Evolutionary conservation across 2,797 vertebrate genomes (phyloP), one percentile per base, ranked within the genome.

Genomic region (Acanthopagrus latus): DNA sequence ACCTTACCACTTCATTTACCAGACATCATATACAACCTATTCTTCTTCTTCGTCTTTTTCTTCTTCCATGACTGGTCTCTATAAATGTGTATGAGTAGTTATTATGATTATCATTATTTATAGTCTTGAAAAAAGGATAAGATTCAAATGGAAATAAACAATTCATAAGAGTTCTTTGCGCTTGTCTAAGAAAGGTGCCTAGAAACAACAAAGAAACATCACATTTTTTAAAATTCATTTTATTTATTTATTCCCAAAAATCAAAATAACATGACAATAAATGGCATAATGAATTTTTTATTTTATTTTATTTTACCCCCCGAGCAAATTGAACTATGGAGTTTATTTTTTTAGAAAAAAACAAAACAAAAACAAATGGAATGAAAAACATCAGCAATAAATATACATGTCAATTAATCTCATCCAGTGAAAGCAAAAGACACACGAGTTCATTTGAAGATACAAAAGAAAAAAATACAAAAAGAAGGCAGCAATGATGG

Each of bases 371-470:
- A 25, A 25, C 92, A 94, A 95, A 96, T 95, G 72, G 95, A 94
- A 90, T 93, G 82, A 93, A 96, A 95, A 93, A 94, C 93, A 90
- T 92, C 87, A 88, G 85, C 93, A 98, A 99, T 99, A 99, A 99
- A 98, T 98, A 98, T 98, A 95, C 81, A 97, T 92, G 75, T 93
- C 95, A 96, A 92, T 91, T 95, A 93, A 92, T 88, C 78, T 92
- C 87, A 89, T 83, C 85, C 92, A 94, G 91, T 88, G 89, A 92
- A 95, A 94, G 95, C 93, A 95, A 94, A 95, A 95, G 94, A 91
- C 86, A 93, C 94, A 93, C 85, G 91, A 84, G 67, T 86, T 91
- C 65, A 88, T 91, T 77, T 86, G 82, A 92, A 93, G 93, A 91
- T 93, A 89, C 47, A 90, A 90, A 93, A 81, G 88, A 8, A 33